Base-by-base conservation (phyloP, 1,140 invertebrate species). In the Thalassaphorura encarpata region DNA sequence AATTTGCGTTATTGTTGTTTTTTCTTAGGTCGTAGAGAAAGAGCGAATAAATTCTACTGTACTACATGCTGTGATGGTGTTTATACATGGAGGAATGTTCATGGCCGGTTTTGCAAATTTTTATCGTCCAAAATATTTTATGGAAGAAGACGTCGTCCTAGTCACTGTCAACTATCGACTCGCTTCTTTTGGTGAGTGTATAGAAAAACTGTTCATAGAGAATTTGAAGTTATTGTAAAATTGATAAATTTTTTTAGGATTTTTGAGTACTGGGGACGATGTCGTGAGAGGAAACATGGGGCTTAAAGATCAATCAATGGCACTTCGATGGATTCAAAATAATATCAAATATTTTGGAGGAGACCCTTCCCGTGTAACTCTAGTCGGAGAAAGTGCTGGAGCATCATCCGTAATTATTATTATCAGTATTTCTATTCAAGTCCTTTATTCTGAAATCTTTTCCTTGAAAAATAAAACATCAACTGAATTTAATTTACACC, bases 121-220 rank as follows among this genome's bases (percentile, higher is more conserved):
- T 2, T 69, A 66, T 50, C 66, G 68, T 11, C 60, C 67, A 8
- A 64, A 67, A 48, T 62, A 68, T 40, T 57, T 72, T 4, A 63
- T 72, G 54, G 66, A 69, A 43, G 69, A 76, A 53, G 71, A 72
- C 42, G 61, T 77, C 36, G 73, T 80, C 13, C 69, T 81, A 0
- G 76, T 80, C 6, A 79, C 78, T 4, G 67, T 80, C 43, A 80
- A 81, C 58, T 81, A 81, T 62, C 68, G 79, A 29, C 66, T 80
- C 3, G 78, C 77, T 49, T 39, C 53, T 0, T 48, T 62, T 27
- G 56, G 52, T 58, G n/a, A n/a, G n/a, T n/a, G n/a, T n/a, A n/a
- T n/a, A n/a, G n/a, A n/a, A n/a, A n/a, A n/a, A n/a, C n/a, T n/a
- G n/a, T n/a, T n/a, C n/a, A n/a, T n/a, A n/a, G n/a, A n/a, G n/a